Evolutionary conservation across 2,113 vertebrate genomes (phyloP).

Genomic region (Oxyura jamaicensis): DNA sequence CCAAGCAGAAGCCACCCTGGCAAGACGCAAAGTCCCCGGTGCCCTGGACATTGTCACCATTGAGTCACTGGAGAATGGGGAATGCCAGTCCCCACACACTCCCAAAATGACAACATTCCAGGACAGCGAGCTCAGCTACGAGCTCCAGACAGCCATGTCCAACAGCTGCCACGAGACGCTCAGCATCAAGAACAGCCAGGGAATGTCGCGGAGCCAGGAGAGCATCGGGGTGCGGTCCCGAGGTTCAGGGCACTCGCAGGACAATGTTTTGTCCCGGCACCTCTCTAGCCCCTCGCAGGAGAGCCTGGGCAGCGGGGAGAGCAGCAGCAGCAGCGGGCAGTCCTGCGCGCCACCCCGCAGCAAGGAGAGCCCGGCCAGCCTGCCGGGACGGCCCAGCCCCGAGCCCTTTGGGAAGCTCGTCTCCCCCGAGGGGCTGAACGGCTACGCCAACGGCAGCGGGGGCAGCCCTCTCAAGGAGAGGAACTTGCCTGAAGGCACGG

Average conservation of each 20-base stretch:
- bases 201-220: conserved; percentile 89
- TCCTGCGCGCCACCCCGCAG: not conserved
- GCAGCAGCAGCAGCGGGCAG: conserved; percentile 69
- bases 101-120: conserved; percentile 91
- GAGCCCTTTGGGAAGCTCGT: not conserved
- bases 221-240: conserved; percentile 88
- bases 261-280: conserved; percentile 68
- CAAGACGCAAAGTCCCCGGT: conserved; percentile 76
- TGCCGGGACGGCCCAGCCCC: not conserved
- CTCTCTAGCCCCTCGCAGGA: conserved; percentile 77
- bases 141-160: conserved; percentile 91
- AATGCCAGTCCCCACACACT: conserved; percentile 80
- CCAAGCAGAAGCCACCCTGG: conserved; percentile 81
- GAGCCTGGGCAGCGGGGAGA: conserved; percentile 72
- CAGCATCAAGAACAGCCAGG: conserved; percentile 71
- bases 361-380: not conserved
- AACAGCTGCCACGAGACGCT: conserved; percentile 79
- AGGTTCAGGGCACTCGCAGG: conserved; percentile 90
- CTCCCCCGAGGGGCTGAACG: conserved; percentile 2
- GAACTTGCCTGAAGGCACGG: conserved; percentile 89
- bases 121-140: conserved; percentile 89
- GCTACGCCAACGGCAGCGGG: not conserved
- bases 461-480: conserved; percentile 80
- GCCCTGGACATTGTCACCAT: conserved; percentile 87
- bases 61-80: conserved; percentile 83